These are phyloP conservation scores for Leptosomus discolor DNA, from an alignment of 2,113 vertebrate species.

Conservation along the genomic window DNA sequence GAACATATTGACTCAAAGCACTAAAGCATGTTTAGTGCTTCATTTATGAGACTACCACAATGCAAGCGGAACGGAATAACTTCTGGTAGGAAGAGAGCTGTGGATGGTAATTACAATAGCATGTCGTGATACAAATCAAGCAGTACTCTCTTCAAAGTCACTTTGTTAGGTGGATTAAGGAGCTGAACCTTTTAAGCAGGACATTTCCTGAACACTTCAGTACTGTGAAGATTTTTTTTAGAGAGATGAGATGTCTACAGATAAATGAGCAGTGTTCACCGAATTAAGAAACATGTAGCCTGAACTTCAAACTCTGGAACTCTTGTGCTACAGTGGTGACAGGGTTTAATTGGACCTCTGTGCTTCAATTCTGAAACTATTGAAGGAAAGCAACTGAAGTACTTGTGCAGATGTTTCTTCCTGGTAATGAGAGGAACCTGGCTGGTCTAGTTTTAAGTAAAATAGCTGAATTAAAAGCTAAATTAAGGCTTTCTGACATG, in stretches of 20 bases:
- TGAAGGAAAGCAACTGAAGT: not conserved
- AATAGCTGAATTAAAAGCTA: constrained; percentile 35
- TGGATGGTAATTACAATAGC: not conserved
- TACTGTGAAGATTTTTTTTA: not conserved
- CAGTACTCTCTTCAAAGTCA: not conserved
- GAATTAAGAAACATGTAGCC: not conserved
- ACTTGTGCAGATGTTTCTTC: constrained; percentile 4
- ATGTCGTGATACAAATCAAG: not conserved
- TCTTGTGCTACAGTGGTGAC: not conserved
- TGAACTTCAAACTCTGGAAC: not conserved
- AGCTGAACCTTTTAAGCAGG: not conserved
- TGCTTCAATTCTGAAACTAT: not conserved
- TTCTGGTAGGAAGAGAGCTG: not conserved
- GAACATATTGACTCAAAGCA: not conserved
- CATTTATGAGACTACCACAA: not conserved
- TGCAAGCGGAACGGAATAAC: not conserved
- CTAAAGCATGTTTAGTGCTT: not conserved
- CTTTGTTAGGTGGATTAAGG: not conserved
- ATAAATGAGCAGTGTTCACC: not conserved
- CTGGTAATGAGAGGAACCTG: constrained; percentile 29
- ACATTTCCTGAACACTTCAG: not conserved
- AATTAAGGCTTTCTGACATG: constrained; percentile 47
- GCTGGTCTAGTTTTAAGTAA: constrained; percentile 34
- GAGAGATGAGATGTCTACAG: not conserved
- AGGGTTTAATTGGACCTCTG: not conserved